Conservation (phyloP, 1,140 invertebrate species). For the Apis dorsata region DNA sequence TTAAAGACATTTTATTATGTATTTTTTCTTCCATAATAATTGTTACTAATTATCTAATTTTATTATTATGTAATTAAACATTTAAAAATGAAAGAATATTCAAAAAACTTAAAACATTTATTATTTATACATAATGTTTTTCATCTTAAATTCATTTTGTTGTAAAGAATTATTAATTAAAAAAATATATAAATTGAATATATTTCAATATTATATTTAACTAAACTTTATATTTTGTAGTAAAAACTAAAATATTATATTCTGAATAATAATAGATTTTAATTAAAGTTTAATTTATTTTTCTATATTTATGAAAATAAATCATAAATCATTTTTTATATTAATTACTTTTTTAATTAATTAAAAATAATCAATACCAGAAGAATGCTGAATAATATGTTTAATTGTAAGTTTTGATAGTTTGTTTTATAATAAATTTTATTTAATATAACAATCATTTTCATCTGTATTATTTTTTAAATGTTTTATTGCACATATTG, state of each 20-base stretch:
- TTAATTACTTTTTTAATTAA: not conserved
- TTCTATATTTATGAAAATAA: not conserved
- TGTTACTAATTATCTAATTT: slow-evolving; percentile 31
- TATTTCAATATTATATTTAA: not conserved
- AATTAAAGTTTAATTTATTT: not conserved
- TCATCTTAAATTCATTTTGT: not conserved
- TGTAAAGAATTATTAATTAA: slow-evolving; percentile 10
- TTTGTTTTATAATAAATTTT: not conserved
- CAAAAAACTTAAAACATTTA: not conserved
- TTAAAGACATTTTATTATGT: slow-evolving; percentile 58
- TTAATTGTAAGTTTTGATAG: not conserved
- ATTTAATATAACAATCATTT: not conserved
- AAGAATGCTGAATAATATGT: not conserved
- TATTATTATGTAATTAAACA: not conserved
- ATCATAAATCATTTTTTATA: not conserved
- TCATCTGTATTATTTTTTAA: slow-evolving; percentile 21
- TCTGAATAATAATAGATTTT: slow-evolving; percentile 4
- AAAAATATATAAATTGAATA: slow-evolving; percentile 14
- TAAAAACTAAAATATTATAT: not conserved
- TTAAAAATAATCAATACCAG: not conserved
- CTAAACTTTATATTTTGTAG: slow-evolving; percentile 9
- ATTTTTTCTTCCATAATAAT: slow-evolving; percentile 59
- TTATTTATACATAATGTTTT: not conserved
- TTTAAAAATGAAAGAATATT: not conserved
- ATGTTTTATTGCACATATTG: slow-evolving; percentile 14